Base-by-base conservation (phyloP, 2,113 vertebrate genomes). In the Laterallus jamaicensis region DNA sequence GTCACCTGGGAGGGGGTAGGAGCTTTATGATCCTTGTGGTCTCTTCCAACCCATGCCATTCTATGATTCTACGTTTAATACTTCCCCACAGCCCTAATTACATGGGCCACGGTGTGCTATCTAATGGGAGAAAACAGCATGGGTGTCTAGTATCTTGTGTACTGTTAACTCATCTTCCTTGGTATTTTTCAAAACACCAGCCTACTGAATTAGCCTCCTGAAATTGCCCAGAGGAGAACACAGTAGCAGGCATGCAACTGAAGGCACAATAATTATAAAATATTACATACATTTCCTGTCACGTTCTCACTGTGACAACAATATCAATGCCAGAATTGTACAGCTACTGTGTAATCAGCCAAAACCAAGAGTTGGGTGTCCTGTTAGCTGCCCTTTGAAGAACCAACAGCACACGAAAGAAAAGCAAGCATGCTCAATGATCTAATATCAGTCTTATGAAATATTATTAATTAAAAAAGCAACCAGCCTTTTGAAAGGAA, bases 101-200 rank as follows among this genome's bases (percentile, higher is more conserved):
- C 25, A 66, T 4, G 15, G 35, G 22, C 29, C 1, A 2, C 42
- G 22, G 13, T 1, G 1, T 16, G 29, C 64, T 50, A 20, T 6
- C 39, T 35, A 35, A 77, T 8, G 35, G 35, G 39, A 77, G 32
- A 76, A 81, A 78, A 28, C 28, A 35, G 52, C 35, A 40, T 3
- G 31, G 17, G 29, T 50, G 6, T 40, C 67, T 42, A 42, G 42
- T n/a, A 56, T 10, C 9, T 35, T 42, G 28, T 29, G 68, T 77
- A 47, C 24, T 31, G 8, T 50, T 84, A 80, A 80, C 42, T 63
- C 40, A 19, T n/a, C 56, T 49, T 77, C 55, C 76, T 44, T 19
- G 20, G 25, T 52, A 56, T 47, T 81, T 81, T 90, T 63, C 67
- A 73, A 49, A 93, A 56, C 32, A 42, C 29, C n/a, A 73, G 32